Evolutionary conservation across 2,888 invertebrate genomes (phyloP).

Genomic region (Apodemia zela): DNA sequence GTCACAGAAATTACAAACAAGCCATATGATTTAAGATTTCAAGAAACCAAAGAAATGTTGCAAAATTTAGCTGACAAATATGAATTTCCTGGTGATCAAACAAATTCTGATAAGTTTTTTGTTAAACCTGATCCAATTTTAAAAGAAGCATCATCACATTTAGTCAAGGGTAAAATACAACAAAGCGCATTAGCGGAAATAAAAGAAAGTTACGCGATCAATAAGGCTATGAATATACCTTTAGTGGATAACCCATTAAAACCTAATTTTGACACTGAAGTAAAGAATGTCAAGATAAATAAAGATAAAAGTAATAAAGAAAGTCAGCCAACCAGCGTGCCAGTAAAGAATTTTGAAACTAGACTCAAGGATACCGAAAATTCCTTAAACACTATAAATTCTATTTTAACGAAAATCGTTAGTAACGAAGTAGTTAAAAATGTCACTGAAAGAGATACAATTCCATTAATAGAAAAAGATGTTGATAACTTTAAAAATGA

Average conservation of each 20-base stretch:
- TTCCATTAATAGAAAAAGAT: constrained; percentile 4
- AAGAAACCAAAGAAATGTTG: constrained; percentile 69
- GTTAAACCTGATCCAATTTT: constrained; percentile 45
- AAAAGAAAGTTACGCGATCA: constrained; percentile 58
- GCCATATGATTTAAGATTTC: constrained; percentile 63
- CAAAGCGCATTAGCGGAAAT: constrained; percentile 52
- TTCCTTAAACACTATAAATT: constrained; percentile 50
- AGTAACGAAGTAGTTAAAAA: background rate
- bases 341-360: constrained; percentile 48
- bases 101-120: constrained; percentile 27
- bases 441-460: constrained; percentile 5
- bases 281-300: constrained; percentile 28
- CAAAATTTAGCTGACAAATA: constrained; percentile 56
- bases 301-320: constrained; percentile 40
- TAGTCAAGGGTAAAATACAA: constrained; percentile 46
- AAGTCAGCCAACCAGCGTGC: constrained; percentile 32
- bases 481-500: background rate
- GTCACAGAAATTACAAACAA: constrained; percentile 64
- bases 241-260: constrained; percentile 50
- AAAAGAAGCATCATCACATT: constrained; percentile 53
- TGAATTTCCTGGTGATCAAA: constrained; percentile 42
- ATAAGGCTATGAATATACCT: constrained; percentile 59
- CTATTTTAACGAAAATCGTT: constrained; percentile 40
- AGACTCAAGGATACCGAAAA: constrained; percentile 60
- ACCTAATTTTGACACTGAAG: constrained; percentile 43